These are phyloP conservation scores for Azorinus chamasolen DNA, from an alignment of 2,888 invertebrate species.

Conservation along the genomic window DNA sequence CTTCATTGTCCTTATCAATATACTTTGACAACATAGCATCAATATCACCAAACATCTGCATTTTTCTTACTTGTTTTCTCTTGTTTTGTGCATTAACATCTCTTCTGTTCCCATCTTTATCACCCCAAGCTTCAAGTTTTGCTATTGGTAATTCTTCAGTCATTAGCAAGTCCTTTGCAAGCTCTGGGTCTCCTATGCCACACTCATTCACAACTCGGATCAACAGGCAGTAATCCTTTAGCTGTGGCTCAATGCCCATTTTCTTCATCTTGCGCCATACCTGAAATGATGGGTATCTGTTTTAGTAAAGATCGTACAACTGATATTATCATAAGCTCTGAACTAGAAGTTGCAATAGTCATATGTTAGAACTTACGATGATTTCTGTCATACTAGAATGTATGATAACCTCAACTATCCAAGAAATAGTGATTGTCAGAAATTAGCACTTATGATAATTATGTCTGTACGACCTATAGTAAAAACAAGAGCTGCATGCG, in stretches of 20 bases:
- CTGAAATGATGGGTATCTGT: constrained; percentile 75
- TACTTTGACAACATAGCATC: too few relatives aligned
- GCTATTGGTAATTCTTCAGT: neutral
- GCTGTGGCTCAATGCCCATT: constrained; percentile 90
- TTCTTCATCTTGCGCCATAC: constrained; percentile 94
- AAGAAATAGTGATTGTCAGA: too few relatives aligned
- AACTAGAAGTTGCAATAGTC: neutral
- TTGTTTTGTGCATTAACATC: too few relatives aligned
- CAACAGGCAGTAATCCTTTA: constrained; percentile 93
- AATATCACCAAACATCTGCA: too few relatives aligned
- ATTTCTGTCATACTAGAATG: too few relatives aligned
- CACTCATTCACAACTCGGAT: constrained; percentile 92
- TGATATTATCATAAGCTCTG: neutral
- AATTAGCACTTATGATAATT: too few relatives aligned
- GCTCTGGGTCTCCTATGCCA: constrained; percentile 89
- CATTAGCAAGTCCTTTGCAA: constrained; percentile 23
- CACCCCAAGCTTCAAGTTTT: neutral
- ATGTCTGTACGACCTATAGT: too few relatives aligned
- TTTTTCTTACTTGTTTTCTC: too few relatives aligned
- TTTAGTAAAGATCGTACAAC: neutral
- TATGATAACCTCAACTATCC: too few relatives aligned
- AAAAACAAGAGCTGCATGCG: too few relatives aligned
- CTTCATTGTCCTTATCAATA: neutral
- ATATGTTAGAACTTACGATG: neutral
- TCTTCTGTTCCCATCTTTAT: too few relatives aligned